These are phyloP conservation scores for Panthera leo DNA, from an alignment of 2,113 vertebrate species.

Conservation along the genomic window DNA sequence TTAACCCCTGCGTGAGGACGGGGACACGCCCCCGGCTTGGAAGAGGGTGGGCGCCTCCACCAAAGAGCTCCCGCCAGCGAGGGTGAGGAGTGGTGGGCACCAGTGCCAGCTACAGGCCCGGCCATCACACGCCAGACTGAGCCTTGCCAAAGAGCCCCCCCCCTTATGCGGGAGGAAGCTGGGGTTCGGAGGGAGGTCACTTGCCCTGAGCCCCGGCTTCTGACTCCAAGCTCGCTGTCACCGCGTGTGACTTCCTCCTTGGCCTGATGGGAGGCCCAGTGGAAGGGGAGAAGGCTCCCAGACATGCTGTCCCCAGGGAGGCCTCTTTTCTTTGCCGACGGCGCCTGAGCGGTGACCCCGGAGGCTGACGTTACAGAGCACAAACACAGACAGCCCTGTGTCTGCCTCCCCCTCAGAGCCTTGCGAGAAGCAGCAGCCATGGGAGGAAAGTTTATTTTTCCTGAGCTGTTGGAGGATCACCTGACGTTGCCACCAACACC, in stretches of 20 bases:
- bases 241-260: background rate
- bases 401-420: background rate
- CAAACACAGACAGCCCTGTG: background rate
- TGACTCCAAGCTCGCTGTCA: accelerated
- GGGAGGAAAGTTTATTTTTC: background rate
- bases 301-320: background rate
- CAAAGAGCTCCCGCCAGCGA: background rate
- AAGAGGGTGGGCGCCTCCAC: too few species aligned
- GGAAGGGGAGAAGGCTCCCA: accelerated
- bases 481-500: background rate
- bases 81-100: too few species aligned
- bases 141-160: accelerated
- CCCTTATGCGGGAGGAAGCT: accelerated
- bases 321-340: background rate
- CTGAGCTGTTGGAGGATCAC: background rate
- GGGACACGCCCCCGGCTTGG: background rate
- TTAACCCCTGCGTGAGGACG: background rate
- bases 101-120: accelerated
- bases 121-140: accelerated
- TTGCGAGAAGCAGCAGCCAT: background rate
- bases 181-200: accelerated
- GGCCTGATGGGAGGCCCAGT: accelerated
- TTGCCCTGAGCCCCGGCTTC: accelerated
- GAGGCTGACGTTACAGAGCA: background rate
- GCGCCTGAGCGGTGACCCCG: background rate